Conservation (phyloP, 37 sponge, comb jelly and placozoan species). For the Petrosia ficiformis region DNA sequence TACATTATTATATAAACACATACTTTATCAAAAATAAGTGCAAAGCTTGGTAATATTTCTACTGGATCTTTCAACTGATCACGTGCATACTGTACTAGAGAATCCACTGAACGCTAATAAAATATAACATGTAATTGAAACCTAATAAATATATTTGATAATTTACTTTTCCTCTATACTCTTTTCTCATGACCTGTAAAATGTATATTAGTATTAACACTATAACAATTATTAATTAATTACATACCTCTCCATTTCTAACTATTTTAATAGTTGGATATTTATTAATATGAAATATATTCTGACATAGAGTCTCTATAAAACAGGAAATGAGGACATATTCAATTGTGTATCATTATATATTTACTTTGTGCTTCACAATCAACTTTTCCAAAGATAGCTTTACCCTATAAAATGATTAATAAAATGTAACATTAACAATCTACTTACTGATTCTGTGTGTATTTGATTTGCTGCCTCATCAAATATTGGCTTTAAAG, state of each 20-base stretch:
- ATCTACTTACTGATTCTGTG: conserved; percentile 6
- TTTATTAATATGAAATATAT: conserved; percentile 78
- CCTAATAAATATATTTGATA: background rate
- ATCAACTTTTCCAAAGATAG: conserved; percentile 64
- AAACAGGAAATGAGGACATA: background rate
- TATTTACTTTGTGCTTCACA: conserved; percentile 68
- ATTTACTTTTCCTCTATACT: conserved; percentile 85
- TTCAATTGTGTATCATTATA: background rate
- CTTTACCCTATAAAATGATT: conserved; percentile 31
- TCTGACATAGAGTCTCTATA: conserved; percentile 37
- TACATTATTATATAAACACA: background rate
- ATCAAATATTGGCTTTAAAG: conserved; percentile 92
- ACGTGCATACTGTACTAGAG: conserved; percentile 50
- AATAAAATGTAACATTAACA: too few species aligned
- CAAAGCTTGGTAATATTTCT: background rate
- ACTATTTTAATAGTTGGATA: conserved; percentile 96
- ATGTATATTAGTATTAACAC: background rate
- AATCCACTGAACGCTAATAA: conserved; percentile 38
- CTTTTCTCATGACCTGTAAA: conserved; percentile 60
- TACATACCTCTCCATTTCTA: conserved; percentile 72
- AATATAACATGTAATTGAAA: background rate
- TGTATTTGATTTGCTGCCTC: conserved; percentile 72
- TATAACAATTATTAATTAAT: background rate
- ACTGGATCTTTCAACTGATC: conserved; percentile 68
- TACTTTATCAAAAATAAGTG: conserved; percentile 8